Conservation (phyloP, 2,888 invertebrate genomes). For the Limenitis arthemis region DNA sequence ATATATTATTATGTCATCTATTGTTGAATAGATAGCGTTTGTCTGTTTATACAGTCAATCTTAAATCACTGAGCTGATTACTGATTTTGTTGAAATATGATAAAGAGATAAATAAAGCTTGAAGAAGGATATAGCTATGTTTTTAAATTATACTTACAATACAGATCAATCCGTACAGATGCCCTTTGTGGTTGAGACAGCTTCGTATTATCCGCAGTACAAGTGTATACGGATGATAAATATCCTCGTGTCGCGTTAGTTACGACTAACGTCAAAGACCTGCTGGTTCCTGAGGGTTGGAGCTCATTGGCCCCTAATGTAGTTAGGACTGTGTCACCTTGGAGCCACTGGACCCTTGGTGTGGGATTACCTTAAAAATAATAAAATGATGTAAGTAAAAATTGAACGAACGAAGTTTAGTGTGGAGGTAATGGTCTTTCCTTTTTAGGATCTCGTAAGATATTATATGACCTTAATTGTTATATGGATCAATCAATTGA, state of each 20-base stretch:
- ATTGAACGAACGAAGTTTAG: not conserved
- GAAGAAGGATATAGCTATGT: no score
- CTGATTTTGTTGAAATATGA: no score
- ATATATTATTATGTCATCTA: no score
- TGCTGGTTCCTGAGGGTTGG: conserved; percentile 37
- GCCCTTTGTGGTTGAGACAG: conserved; percentile 76
- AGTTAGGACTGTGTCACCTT: conserved; percentile 49
- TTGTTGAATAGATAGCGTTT: no score
- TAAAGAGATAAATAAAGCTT: no score
- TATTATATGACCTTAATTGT: no score
- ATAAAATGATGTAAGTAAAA: not conserved
- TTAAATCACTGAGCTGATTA: no score
- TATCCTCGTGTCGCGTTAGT: conserved; percentile 70
- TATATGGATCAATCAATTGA: no score
- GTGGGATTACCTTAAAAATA: conserved; percentile 49
- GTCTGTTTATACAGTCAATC: no score
- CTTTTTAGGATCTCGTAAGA: no score
- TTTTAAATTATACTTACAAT: conserved; percentile 60
- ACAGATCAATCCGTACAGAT: conserved; percentile 77
- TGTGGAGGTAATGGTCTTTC: no score
- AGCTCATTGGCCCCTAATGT: conserved; percentile 44
- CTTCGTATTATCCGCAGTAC: conserved; percentile 80
- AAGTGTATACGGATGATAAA: conserved; percentile 76
- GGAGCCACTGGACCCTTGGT: conserved; percentile 60
- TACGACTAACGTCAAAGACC: conserved; percentile 45